Conservation (phyloP, 2,797 vertebrate species). For the Pampus argenteus region DNA sequence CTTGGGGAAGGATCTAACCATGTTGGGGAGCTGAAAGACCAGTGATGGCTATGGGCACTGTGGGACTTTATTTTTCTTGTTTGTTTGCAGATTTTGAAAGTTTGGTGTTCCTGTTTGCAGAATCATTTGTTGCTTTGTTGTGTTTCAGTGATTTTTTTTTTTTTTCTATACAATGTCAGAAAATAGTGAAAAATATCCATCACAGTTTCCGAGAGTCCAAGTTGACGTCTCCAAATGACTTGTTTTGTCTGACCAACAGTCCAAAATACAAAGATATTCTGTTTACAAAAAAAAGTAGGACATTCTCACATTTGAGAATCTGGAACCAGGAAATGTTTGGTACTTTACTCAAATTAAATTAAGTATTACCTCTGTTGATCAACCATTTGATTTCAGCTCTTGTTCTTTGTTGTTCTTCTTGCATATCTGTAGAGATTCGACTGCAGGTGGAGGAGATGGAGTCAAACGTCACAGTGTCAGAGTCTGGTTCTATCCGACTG, state of each 20-base stretch:
- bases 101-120: conserved; percentile 29
- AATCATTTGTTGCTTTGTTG: conserved; percentile 10
- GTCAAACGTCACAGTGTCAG: conserved; percentile 90
- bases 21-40: conserved; percentile 52
- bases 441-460: conserved; percentile 92
- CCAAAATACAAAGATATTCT: background rate
- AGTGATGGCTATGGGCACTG: conserved; percentile 42
- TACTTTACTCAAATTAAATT: background rate
- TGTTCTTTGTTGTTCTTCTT: background rate
- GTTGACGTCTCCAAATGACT: conserved; percentile 6
- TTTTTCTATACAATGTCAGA: too few species aligned
- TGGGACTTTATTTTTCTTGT: conserved; percentile 47
- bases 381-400: background rate
- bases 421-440: conserved; percentile 83
- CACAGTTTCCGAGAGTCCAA: background rate
- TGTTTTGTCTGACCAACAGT: conserved; percentile 2
- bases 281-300: background rate
- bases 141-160: background rate
- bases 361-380: too few species aligned
- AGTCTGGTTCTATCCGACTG: conserved; percentile 89
- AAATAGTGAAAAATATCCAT: background rate
- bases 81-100: conserved; percentile 48
- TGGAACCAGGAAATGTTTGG: background rate
- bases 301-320: background rate
- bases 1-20: conserved; percentile 55